Evolutionary conservation across 2,113 vertebrate species (phyloP), one percentile per base, ranked within the genome.

Genomic region (Onychorhynchus coronatus): DNA sequence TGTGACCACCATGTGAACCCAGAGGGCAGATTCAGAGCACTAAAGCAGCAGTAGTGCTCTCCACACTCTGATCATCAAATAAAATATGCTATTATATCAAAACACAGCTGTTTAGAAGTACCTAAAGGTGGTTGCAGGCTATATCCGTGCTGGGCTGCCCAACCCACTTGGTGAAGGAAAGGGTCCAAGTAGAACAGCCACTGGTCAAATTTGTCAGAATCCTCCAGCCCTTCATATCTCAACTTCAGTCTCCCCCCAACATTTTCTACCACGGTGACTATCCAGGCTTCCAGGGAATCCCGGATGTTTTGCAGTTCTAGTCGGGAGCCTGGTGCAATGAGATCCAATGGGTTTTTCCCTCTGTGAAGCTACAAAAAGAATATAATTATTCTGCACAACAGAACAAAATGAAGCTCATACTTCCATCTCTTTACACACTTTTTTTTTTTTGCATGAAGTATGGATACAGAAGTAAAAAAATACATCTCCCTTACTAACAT

Each of bases 161-260:
- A 99, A 47, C 99, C 99, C 17, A 99, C 97, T 58, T 99, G 98
- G 97, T 99, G 99, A 88, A 99, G 98, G 92, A 98, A 98, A 14
- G 99, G 99, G 97, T 99, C 98, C 94, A 99, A 98, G 96, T 99
- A 99, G 97, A 99, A 99, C 18, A 99, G 96, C 99, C 99, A 99
- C 21, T 98, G 96, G 19, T 98, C 98, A 62, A 97, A 98, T 61
- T 97, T 97, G 31, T 99, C 98, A 46, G 97, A 97, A 65, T 98
- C 97, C 61, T 98, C 98, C 12, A 99, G 97, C 82, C 99, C 99
- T 31, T 98, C 96, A 5, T 99, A 99, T 24, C 98, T 93, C 82
- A 99, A 77, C 83, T 98, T 99, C 68, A 99, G 98, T 76, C 99
- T 98, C 24, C 99, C 99, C 2, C 99, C 99, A 5, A 99, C 96